phyloP scores from a whole-genome alignment of 2,797 vertebrate species.

The Cirrhinus mrigala region DNA sequence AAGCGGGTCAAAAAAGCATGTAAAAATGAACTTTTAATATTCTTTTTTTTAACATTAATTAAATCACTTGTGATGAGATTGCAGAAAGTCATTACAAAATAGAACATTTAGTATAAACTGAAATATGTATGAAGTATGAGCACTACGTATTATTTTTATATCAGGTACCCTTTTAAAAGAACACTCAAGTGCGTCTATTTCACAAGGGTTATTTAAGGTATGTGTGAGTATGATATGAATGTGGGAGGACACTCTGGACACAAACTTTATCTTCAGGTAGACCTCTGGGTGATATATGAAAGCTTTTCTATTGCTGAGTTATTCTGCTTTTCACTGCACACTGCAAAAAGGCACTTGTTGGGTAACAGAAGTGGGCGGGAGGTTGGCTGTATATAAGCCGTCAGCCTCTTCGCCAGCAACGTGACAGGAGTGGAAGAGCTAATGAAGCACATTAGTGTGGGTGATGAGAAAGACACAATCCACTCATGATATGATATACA shows the following conservation, averaged over 20 bases:
- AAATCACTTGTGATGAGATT: not conserved
- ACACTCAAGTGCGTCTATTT: not conserved
- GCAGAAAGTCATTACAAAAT: not conserved
- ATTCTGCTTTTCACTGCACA: conserved; percentile 9
- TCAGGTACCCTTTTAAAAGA: not conserved
- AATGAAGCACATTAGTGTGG: conserved; percentile 39
- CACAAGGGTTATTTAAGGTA: not conserved
- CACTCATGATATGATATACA: not conserved
- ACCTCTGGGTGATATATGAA: conserved; percentile 14
- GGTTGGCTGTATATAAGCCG: not conserved
- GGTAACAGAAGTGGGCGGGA: conserved; percentile 24
- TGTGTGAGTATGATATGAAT: not conserved
- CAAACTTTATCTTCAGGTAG: not conserved
- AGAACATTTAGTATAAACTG: not conserved
- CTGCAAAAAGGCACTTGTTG: conserved; percentile 17
- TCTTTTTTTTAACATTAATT: not conserved
- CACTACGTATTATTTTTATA: not conserved
- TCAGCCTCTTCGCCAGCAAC: conserved; percentile 2
- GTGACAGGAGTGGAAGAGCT: conserved; percentile 22
- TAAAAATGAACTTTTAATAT: not conserved
- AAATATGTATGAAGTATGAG: not conserved
- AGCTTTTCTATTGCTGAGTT: not conserved
- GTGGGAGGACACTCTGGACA: conserved; percentile 7
- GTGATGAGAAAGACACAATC: conserved; percentile 12
- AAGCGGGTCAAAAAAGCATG: not conserved